Conservation (phyloP, 2,797 vertebrate genomes). For the Anguilla obscura region DNA sequence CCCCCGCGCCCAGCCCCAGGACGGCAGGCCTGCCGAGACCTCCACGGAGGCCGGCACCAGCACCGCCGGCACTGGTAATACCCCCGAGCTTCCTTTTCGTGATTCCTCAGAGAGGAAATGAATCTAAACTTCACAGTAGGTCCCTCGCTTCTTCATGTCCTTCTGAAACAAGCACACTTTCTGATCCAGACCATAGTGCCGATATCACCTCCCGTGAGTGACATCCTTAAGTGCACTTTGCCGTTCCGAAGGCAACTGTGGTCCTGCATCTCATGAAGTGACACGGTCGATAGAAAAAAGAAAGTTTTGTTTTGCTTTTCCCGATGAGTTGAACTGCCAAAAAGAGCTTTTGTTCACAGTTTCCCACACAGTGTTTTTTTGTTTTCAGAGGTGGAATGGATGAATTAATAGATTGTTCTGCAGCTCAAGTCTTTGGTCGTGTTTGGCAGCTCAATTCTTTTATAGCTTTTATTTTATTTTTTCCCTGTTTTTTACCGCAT, state of each 20-base stretch:
- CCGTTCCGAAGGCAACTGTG: not conserved
- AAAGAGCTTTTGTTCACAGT: not conserved
- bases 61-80: conserved; percentile 58
- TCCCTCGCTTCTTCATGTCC: not conserved
- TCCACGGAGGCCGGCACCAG: conserved; percentile 50
- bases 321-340: not conserved
- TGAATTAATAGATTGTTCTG: not conserved
- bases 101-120: not conserved
- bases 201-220: not conserved
- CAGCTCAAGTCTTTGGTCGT: not conserved
- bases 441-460: not conserved
- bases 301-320: not conserved
- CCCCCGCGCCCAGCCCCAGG: conserved; percentile 39
- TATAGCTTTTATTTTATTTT: not conserved
- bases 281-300: not conserved
- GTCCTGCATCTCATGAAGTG: not conserved
- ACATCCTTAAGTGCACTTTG: not conserved
- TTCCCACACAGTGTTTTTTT: not conserved
- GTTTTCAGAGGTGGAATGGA: not conserved
- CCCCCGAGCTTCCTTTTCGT: not conserved
- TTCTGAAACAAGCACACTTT: not conserved
- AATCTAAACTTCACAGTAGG: not conserved
- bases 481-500: not conserved
- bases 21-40: conserved; percentile 47
- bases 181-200: not conserved